Base-by-base conservation (phyloP, 2,888 invertebrate genomes). In the Drosophila peninsularis region DNA sequence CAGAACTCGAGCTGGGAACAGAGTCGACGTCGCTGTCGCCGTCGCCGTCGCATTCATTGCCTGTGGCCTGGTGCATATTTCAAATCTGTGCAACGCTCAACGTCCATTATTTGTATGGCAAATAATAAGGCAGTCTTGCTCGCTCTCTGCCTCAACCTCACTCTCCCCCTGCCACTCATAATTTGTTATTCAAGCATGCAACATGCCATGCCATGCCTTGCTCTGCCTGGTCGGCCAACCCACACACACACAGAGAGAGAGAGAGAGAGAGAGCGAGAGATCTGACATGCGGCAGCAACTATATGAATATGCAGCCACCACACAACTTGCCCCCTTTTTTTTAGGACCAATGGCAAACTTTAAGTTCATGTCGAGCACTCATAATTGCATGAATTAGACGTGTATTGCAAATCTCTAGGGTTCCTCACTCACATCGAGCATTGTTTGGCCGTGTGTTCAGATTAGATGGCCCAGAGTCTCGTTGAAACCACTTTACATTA, bases 161-260 rank as follows among this genome's bases (percentile, higher is more conserved):
- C 44, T 7, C 47, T 47, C 58, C 62, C 63, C 56, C 19, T 80
- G 88, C 77, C 86, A 89, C 72, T 84, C 84, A 89, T 84, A 84
- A 84, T 84, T 84, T 84, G 89, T 89, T 89, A 84, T 84, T 89
- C 89, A 84, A 89, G 88, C 84, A 88, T 84, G 88, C 89, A 84
- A 84, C 87, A 89, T 84, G 86, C 72, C 67, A 64, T 50, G 69
- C 39, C 87, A 78, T 81, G 82, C 66, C 69, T 60, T 44, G 71
- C 44, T 24, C 5, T 24, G 24, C 24, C 24, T 24, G 4, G n/a
- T n/a, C 47, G 70, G 42, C 50, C 70, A 54, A 52, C 41, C 62
- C 71, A 73, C 61, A 62, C 71, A 66, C 60, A 71, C 37, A 49
- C 34, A 49, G 42, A 47, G 6, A 66, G 13, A 7, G 21, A 47